phyloP scores from a whole-genome alignment of 2,888 invertebrate species.

The Plebejus melissa region DNA sequence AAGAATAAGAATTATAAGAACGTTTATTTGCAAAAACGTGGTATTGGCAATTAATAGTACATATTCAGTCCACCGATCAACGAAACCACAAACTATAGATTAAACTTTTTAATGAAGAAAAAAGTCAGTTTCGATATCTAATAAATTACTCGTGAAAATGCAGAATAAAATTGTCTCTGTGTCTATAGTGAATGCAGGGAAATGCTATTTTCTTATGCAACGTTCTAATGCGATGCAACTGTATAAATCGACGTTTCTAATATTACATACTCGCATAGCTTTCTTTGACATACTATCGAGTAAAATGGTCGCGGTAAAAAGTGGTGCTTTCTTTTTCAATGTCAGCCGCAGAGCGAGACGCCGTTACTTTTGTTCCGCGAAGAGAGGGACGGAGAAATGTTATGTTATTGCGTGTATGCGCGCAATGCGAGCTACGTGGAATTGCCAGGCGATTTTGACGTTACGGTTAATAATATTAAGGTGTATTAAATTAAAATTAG shows the following conservation, averaged over 20 bases:
- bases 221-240: conserved; percentile 65
- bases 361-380: conserved; percentile 41
- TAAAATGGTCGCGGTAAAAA: conserved; percentile 65
- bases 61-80: too few relatives aligned
- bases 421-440: conserved; percentile 53
- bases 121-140: background rate
- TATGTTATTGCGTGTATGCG: conserved; percentile 52
- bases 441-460: conserved; percentile 55
- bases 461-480: conserved; percentile 50
- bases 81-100: background rate
- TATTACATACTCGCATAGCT: conserved; percentile 73
- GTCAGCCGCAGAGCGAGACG: conserved; percentile 56
- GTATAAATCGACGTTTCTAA: conserved; percentile 69
- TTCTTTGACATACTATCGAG: conserved; percentile 74
- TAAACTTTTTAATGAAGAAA: background rate
- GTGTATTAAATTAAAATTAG: conserved; percentile 46
- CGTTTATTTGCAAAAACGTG: too few relatives aligned
- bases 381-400: conserved; percentile 52
- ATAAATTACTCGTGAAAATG: conserved; percentile 18
- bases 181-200: conserved; percentile 50
- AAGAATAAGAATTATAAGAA: too few relatives aligned
- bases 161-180: conserved; percentile 39
- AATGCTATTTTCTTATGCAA: conserved; percentile 77
- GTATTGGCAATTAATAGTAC: too few relatives aligned
- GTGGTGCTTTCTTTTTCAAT: conserved; percentile 77